These are phyloP conservation scores for Chaetogeoica ovagalla DNA, from an alignment of 2,888 invertebrate genomes.

Conservation along the genomic window DNA sequence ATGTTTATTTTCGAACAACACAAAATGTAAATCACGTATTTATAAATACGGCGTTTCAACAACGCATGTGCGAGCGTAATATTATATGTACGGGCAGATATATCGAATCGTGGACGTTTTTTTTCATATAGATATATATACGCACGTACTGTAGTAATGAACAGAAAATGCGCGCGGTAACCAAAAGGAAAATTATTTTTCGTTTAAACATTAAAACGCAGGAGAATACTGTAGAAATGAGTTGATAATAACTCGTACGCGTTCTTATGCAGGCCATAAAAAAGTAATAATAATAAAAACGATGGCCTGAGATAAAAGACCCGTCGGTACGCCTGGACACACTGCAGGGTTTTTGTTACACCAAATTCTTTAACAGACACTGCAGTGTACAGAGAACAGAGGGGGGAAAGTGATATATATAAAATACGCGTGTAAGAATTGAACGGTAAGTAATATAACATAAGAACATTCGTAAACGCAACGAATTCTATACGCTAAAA, in stretches of 20 bases:
- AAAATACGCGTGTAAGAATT: slow-evolving; percentile 2
- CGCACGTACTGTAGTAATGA: neutral
- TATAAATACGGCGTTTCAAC: too few species aligned
- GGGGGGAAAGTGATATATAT: slow-evolving; percentile 12
- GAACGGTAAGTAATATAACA: neutral
- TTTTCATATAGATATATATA: too few species aligned
- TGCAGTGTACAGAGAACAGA: neutral
- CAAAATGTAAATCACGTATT: neutral
- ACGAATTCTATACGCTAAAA: too few species aligned
- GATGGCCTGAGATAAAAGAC: slow-evolving; percentile 20
- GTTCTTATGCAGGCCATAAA: slow-evolving; percentile 30
- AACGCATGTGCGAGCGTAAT: too few species aligned
- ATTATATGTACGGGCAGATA: too few species aligned
- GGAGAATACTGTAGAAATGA: slow-evolving; percentile 10
- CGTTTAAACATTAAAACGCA: slow-evolving; percentile 2
- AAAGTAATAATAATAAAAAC: slow-evolving; percentile 26
- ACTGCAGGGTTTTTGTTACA: slow-evolving; percentile 15
- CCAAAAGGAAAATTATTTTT: slow-evolving; percentile 3
- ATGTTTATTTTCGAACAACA: slow-evolving; percentile 9
- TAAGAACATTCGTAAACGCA: too few species aligned
- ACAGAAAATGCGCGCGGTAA: too few species aligned
- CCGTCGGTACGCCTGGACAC: neutral
- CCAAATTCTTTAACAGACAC: slow-evolving; percentile 26
- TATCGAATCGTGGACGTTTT: too few species aligned
- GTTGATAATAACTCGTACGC: slow-evolving; percentile 10